These are phyloP conservation scores for Eciton burchellii DNA, from an alignment of 1,140 invertebrate species.

Conservation along the genomic window DNA sequence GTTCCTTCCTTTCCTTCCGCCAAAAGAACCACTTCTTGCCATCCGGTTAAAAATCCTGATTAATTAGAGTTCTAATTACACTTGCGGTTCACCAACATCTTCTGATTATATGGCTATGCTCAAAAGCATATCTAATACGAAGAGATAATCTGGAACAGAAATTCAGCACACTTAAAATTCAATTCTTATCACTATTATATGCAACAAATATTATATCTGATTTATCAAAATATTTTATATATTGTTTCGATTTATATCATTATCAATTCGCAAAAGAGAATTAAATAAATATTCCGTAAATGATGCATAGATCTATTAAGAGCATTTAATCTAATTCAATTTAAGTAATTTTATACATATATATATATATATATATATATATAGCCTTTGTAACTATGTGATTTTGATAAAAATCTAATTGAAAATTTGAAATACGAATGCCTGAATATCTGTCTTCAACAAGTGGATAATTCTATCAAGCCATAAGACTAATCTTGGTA, in stretches of 20 bases:
- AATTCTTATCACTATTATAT: not conserved
- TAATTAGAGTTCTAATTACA: slow-evolving; percentile 46
- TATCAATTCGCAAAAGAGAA: not conserved
- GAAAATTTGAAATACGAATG: not conserved
- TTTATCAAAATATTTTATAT: not conserved
- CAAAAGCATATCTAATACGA: slow-evolving; percentile 3
- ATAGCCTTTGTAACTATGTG: not conserved
- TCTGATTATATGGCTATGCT: not conserved
- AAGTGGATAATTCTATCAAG: no score
- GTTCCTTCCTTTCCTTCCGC: no score
- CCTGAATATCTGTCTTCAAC: not conserved
- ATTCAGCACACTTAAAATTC: not conserved
- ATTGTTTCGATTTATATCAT: not conserved
- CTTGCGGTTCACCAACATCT: slow-evolving; percentile 48
- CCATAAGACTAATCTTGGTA: no score
- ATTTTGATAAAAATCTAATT: not conserved
- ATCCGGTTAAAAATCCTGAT: slow-evolving; percentile 63
- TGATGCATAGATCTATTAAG: not conserved
- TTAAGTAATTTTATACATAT: not conserved
- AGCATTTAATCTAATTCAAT: not conserved
- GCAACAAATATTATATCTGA: not conserved
- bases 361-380: not conserved
- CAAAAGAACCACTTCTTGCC: slow-evolving; percentile 59
- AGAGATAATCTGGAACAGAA: not conserved
- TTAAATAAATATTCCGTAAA: not conserved